These are phyloP conservation scores for Sinosuthora webbiana DNA, from an alignment of 2,113 vertebrate genomes.

Conservation along the genomic window DNA sequence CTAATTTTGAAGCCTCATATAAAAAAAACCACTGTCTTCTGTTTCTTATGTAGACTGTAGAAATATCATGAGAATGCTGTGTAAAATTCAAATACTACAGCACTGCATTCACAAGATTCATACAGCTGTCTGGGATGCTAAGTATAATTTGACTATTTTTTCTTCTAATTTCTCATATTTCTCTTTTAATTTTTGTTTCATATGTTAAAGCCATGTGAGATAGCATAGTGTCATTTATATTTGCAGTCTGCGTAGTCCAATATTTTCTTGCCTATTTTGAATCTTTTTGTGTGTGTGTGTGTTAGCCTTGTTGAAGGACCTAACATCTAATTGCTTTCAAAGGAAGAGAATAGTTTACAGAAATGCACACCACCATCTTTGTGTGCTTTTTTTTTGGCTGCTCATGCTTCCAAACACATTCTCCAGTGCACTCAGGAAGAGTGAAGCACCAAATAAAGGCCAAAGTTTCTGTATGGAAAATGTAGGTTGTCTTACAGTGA, in stretches of 20 bases:
- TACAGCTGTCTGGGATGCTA: not conserved
- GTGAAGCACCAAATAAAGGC: not conserved
- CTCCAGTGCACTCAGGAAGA: not conserved
- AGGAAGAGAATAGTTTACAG: not conserved
- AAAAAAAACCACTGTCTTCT: not conserved
- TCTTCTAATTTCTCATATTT: not conserved
- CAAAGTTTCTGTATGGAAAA: not conserved
- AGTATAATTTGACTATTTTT: not conserved
- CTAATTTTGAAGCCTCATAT: not conserved
- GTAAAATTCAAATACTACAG: not conserved
- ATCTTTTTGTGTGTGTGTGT: not conserved
- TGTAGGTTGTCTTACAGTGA: not conserved
- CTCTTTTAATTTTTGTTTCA: not conserved
- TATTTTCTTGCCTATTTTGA: not conserved
- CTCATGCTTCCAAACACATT: not conserved
- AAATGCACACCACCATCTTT: not conserved
- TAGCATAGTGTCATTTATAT: not conserved
- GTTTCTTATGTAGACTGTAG: not conserved
- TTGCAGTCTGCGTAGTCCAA: not conserved
- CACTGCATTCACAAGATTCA: not conserved
- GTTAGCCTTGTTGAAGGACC: not conserved
- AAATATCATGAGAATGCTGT: not conserved
- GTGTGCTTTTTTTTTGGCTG: not conserved
- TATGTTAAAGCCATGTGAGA: not conserved
- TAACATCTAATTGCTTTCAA: not conserved